Evolutionary conservation across 2,797 vertebrate species (phyloP), one percentile per base, ranked within the genome.

Genomic region (Tragopan temminckii): DNA sequence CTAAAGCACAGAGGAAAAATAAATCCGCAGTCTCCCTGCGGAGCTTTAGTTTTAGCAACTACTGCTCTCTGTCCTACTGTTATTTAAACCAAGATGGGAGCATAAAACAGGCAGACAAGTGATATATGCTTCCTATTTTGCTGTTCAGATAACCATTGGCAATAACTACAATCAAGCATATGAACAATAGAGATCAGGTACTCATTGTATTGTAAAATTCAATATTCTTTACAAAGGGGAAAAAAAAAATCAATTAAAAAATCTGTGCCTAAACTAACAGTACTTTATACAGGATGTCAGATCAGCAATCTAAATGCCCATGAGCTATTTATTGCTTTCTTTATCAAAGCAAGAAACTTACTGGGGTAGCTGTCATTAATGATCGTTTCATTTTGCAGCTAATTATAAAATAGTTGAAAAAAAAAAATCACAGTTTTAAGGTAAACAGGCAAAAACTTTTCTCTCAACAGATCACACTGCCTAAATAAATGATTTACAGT

Each of bases 61-160:
- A 58, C 45, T 69, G 25, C 42, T 78, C 45, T 61, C 59, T 83
- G 20, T 68, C 36, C 58, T 23, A 8, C 25, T 9, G 12, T 40
- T 70, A 91, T 74, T 69, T 69, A 88, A 45, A 25, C 71, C 62
- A 57, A 48, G 68, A 27, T 18, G 27, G 25, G 43, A 23, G 16
- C 9, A 31, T 16, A 74, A 50, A 76, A 8, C 61, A 59, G 27
- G 46, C 40, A 76, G 82, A 61, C 27, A 66, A 38, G 61, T 52
- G 63, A 87, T 46, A 29, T 6, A 59, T 31, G 59, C 25, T 76
- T 43, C 77, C 59, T 67, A 57, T 91, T 88, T 79, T 79, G 75
- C 64, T 81, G 63, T 38, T 91, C 93, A 77, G 58, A 85, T 33
- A 91, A 40, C 38, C 58, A 91, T 88, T 88, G 88, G 90, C 46